Percentiles rank a stretch among this genome's conserved stretches.
Evolutionary conservation across 2,797 vertebrate genomes (phyloP).

Genomic region (Botia almorhae): DNA sequence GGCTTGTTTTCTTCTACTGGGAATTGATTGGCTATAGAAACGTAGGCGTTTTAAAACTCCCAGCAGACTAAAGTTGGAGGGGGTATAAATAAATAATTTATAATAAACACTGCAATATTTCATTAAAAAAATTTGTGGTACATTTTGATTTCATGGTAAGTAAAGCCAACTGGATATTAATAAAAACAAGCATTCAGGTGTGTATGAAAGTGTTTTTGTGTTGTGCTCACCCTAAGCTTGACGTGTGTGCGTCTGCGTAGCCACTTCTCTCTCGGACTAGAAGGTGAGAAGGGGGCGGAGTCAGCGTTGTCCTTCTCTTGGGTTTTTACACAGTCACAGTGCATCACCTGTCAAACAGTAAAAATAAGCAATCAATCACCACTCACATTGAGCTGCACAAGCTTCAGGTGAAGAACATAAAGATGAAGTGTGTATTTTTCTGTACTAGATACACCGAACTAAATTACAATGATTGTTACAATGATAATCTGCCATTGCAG

Average conservation of each 20-base stretch:
- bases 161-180: too few relatives aligned
- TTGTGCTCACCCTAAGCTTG: constrained; percentile 86
- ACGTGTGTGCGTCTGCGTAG: constrained; percentile 94
- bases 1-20: too few relatives aligned
- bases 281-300: constrained; percentile 81
- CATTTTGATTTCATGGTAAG: too few relatives aligned
- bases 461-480: background rate
- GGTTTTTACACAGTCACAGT: constrained; percentile 84
- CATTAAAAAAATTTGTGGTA: too few relatives aligned
- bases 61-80: too few relatives aligned
- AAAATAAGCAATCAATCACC: constrained; percentile 8
- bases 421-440: background rate
- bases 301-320: constrained; percentile 85
- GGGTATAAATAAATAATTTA: too few relatives aligned
- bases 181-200: background rate
- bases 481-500: too few relatives aligned
- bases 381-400: background rate
- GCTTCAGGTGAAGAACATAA: too few relatives aligned
- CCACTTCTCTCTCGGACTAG: constrained; percentile 95
- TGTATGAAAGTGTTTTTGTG: background rate
- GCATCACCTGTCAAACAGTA: constrained; percentile 86
- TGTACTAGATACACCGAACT: background rate
- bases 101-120: too few relatives aligned
- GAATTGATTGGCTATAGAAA: too few relatives aligned
- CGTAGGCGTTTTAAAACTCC: too few relatives aligned